Evolutionary conservation across 2,797 vertebrate species (phyloP), one percentile per base, ranked within the genome.

Genomic region (Channallabes apus): DNA sequence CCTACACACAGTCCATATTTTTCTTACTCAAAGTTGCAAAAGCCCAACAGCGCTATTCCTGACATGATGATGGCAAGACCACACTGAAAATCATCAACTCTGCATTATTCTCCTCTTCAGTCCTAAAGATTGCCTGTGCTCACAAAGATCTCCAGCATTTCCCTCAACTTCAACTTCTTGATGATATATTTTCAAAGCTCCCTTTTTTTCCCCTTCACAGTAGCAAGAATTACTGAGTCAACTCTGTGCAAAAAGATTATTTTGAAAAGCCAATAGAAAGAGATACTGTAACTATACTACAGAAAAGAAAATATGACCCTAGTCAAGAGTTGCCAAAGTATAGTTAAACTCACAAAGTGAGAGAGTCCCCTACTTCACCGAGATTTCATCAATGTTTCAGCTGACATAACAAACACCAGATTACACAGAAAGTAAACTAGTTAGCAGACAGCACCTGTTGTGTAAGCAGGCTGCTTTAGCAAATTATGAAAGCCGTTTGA

Each of bases 341-440:
- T 62, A 64, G 32, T 17, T 79, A 17, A 41, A 61, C 56, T 61
- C 83, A 71, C 76, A 22, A 80, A 54, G 41, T 0, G 18, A 67
- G 3, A 32, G 5, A 54, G 4, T 1, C 65, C 78, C 79, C 80
- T 78, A 78, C 56, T 38, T 24, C 88, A 89, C 88, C 83, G 87
- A 89, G 84, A 91, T 90, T 82, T 85, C 77, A 91, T 90, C 89
- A 90, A 87, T 88, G 89, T 88, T 86, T 84, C 20, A 54, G 41
- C 78, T 84, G 73, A 85, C 69, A 82, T 82, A 86, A 90, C 88
- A 86, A 89, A 89, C 88, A 82, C 85, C 84, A 88, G 89, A 89
- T 79, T 86, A 82, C 56, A 64, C 32, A 27, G 56, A 14, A 17
- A 41, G 35, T 41, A 61, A 61, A n/a, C 82, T 61, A 72, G 15